These are phyloP conservation scores for Euschistus heros DNA, from an alignment of 1,140 invertebrate genomes.

Conservation along the genomic window DNA sequence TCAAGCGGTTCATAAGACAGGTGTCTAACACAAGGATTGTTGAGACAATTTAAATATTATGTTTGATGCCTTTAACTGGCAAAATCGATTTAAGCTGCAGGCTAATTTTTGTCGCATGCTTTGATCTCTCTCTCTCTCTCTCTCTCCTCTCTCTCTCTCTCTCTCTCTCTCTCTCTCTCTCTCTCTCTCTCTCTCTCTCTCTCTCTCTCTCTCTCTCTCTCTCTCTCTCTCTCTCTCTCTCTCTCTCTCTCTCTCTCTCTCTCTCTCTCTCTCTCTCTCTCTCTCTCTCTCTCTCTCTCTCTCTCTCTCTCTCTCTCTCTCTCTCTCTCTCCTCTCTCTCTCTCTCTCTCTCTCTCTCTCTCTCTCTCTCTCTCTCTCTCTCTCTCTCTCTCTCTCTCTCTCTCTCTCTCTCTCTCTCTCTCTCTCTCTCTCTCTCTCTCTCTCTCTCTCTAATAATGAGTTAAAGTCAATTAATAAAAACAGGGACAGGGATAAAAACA, in stretches of 20 bases:
- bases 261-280: constrained; percentile 10
- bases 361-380: constrained; percentile 3
- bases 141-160: background rate
- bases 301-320: constrained; percentile 1
- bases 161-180: constrained; percentile 1
- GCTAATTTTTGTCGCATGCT: too few species aligned
- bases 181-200: constrained; percentile 7
- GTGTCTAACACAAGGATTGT: too few species aligned
- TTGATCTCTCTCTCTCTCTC: background rate
- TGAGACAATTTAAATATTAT: too few species aligned
- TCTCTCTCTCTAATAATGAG: background rate
- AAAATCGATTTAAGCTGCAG: too few species aligned
- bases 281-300: background rate
- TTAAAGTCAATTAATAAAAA: too few species aligned
- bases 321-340: constrained; percentile 4
- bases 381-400: constrained; percentile 5
- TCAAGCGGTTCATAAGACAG: too few species aligned
- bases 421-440: background rate
- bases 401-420: background rate
- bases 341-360: constrained; percentile 6
- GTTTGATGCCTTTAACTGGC: too few species aligned
- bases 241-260: background rate
- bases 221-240: background rate
- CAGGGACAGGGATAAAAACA: too few species aligned
- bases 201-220: background rate